Evolutionary conservation across 2,797 vertebrate species (phyloP).

Genomic region (Hypotaenidia okinawae): DNA sequence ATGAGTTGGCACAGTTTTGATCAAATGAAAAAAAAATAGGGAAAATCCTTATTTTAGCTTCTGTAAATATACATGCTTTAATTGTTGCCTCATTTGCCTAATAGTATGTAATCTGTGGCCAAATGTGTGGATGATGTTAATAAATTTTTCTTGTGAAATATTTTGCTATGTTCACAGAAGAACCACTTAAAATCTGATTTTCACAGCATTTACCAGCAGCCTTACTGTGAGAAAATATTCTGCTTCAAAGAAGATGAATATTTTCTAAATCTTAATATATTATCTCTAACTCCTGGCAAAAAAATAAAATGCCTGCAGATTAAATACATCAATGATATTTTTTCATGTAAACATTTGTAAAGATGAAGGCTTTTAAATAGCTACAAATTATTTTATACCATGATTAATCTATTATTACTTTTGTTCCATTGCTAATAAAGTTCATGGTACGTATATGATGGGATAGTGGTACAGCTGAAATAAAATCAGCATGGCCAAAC

Average conservation of each 20-base stretch:
- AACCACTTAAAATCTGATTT: conserved; percentile 26
- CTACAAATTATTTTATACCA: background rate
- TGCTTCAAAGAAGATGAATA: background rate
- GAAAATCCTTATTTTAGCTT: background rate
- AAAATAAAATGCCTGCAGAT: background rate
- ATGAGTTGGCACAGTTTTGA: background rate
- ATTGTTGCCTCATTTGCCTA: background rate
- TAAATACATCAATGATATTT: background rate
- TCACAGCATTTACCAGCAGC: background rate
- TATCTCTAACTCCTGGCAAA: background rate
- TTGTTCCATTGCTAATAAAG: background rate
- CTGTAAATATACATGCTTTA: background rate
- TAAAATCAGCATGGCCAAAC: background rate
- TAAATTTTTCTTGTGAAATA: background rate
- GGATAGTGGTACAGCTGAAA: background rate
- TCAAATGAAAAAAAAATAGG: background rate
- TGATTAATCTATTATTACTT: background rate
- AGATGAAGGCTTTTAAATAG: background rate
- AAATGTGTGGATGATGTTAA: background rate
- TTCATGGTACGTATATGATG: background rate
- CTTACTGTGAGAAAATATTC: background rate
- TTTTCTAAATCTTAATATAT: conserved; percentile 18
- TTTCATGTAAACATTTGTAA: background rate
- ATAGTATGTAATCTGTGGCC: background rate
- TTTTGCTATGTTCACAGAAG: background rate